phyloP scores from a whole-genome alignment of 2,888 invertebrate species.

The Halictus quadricinctus region DNA sequence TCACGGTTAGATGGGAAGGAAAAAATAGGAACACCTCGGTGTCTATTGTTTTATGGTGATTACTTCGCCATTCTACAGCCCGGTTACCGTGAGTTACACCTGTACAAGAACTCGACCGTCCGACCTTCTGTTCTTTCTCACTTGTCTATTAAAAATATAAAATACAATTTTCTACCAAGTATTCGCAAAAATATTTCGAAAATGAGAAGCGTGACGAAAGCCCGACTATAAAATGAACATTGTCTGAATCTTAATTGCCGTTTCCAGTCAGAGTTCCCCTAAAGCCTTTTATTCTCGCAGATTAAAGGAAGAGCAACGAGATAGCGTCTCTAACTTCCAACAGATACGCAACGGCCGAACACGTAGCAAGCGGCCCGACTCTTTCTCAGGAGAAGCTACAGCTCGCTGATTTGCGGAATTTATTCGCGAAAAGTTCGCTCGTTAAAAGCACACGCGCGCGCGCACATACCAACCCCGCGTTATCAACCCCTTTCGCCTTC shows the following conservation, averaged over 20 bases:
- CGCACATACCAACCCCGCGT: slow-evolving; percentile 1
- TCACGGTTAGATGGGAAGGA: not conserved
- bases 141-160: not conserved
- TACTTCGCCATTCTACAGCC: not conserved
- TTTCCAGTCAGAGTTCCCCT: not conserved
- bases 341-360: slow-evolving; percentile 13
- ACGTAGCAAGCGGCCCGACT: slow-evolving; percentile 30
- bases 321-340: slow-evolving; percentile 28
- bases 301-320: slow-evolving; percentile 35
- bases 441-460: slow-evolving; percentile 66
- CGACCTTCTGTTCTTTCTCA: not conserved
- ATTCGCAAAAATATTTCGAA: not conserved
- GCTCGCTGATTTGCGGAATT: slow-evolving; percentile 70
- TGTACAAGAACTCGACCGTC: not conserved
- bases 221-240: not conserved
- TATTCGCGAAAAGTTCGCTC: slow-evolving; percentile 73
- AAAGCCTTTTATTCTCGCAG: slow-evolving; percentile 32
- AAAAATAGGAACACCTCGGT: not conserved
- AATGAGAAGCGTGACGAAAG: not conserved
- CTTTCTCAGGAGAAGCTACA: slow-evolving; percentile 50
- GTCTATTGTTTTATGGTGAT: slow-evolving; percentile 11
- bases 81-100: not conserved
- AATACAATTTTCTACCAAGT: not conserved
- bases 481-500: slow-evolving; percentile 36
- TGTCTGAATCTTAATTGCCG: not conserved